phyloP scores from a whole-genome alignment of 2,113 vertebrate genomes.

The Todiramphus saurophagus region DNA sequence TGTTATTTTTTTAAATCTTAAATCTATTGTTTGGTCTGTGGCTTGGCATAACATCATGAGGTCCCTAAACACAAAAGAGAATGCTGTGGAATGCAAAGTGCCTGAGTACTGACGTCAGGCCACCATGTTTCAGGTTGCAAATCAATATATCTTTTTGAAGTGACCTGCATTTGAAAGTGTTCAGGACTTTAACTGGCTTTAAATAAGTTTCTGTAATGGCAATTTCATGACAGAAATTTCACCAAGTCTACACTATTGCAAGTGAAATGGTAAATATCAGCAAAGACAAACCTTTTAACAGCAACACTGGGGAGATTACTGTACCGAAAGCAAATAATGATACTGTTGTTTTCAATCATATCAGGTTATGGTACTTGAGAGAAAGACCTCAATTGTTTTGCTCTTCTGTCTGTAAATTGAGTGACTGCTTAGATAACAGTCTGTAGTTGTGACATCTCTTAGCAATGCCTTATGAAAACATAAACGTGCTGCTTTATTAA shows the following conservation, averaged over 20 bases:
- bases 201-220: background rate
- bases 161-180: background rate
- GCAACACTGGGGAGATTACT: background rate
- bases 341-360: background rate
- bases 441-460: background rate
- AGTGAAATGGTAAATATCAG: background rate
- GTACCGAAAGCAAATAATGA: background rate
- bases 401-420: background rate
- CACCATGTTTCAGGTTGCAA: background rate
- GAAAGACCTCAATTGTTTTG: background rate
- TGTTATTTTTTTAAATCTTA: background rate
- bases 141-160: slow-evolving; percentile 4
- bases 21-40: background rate
- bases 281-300: background rate
- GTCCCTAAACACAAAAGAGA: background rate
- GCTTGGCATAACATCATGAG: background rate
- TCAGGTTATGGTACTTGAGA: background rate
- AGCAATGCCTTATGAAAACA: background rate
- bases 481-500: background rate
- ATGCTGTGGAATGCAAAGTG: background rate
- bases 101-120: background rate
- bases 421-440: background rate
- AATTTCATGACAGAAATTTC: background rate
- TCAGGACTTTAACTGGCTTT: background rate
- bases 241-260: background rate